Evolutionary conservation across 1,140 invertebrate genomes (phyloP).

Genomic region (Mylabris phalerata): DNA sequence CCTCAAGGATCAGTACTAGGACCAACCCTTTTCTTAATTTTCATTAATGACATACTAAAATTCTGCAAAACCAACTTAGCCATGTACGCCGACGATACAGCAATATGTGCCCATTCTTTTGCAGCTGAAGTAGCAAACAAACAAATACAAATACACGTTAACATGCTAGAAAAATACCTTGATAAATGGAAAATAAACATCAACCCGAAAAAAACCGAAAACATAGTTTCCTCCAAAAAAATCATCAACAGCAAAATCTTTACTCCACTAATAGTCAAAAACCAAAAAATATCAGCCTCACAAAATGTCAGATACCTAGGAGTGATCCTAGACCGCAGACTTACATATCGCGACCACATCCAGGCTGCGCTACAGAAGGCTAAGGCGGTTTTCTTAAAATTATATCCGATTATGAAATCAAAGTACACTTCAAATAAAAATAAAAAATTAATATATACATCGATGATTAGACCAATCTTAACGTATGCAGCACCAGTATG

Average conservation of each 20-base stretch:
- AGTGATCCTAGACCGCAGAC: slow-evolving; percentile 22
- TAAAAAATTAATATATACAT: slow-evolving; percentile 4
- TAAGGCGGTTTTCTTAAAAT: slow-evolving; percentile 12
- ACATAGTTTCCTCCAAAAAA: slow-evolving; percentile 6
- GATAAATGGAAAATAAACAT: not conserved
- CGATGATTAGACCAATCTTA: not conserved
- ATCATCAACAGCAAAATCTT: slow-evolving; percentile 15
- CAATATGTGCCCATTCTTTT: not conserved
- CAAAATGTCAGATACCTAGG: slow-evolving; percentile 26
- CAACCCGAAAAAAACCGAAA: slow-evolving; percentile 12
- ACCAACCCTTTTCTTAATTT: no score
- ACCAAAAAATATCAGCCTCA: not conserved
- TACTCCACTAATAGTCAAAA: slow-evolving; percentile 17
- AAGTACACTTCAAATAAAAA: not conserved
- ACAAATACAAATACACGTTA: slow-evolving; percentile 3
- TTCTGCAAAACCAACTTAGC: no score
- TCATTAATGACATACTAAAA: no score
- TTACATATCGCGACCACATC: slow-evolving; percentile 20
- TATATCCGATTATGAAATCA: slow-evolving; percentile 2
- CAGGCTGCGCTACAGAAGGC: slow-evolving; percentile 15
- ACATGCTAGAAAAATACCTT: no score
- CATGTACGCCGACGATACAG: no score
- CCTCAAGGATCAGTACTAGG: no score
- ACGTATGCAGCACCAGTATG: not conserved
- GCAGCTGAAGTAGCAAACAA: slow-evolving; percentile 11